Conservation (phyloP, 2,888 invertebrate species). For the Acrobasis suavella region DNA sequence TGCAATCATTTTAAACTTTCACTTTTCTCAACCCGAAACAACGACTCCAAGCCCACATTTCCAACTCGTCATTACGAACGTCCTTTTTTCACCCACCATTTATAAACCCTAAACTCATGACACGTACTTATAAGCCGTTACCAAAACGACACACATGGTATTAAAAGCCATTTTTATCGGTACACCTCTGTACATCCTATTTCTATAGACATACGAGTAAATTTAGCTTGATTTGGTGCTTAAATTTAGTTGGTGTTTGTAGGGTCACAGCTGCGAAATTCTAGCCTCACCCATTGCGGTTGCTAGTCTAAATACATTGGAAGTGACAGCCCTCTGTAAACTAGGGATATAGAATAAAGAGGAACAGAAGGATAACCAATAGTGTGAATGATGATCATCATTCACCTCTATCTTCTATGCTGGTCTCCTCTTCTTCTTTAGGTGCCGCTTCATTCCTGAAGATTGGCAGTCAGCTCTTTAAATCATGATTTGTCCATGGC, state of each 20-base stretch:
- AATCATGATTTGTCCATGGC: too few relatives aligned
- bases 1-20: too few relatives aligned
- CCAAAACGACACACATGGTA: constrained; percentile 29
- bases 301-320: constrained; percentile 59
- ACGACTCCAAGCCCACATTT: background rate
- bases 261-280: constrained; percentile 60
- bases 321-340: constrained; percentile 48
- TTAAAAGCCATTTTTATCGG: constrained; percentile 9
- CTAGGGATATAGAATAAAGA: constrained; percentile 27
- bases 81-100: constrained; percentile 12
- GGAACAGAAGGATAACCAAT: background rate
- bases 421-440: too few relatives aligned
- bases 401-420: too few relatives aligned
- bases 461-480: too few relatives aligned
- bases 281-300: constrained; percentile 64
- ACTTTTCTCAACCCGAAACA: background rate
- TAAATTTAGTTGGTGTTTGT: constrained; percentile 7
- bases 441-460: too few relatives aligned
- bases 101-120: constrained; percentile 13
- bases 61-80: background rate
- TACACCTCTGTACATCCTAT: background rate
- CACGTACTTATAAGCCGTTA: constrained; percentile 22
- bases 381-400: too few relatives aligned
- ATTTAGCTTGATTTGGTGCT: background rate
- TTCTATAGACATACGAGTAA: background rate